Base-by-base conservation (phyloP, 2,888 invertebrate species). In the Aleiodes alternator region DNA sequence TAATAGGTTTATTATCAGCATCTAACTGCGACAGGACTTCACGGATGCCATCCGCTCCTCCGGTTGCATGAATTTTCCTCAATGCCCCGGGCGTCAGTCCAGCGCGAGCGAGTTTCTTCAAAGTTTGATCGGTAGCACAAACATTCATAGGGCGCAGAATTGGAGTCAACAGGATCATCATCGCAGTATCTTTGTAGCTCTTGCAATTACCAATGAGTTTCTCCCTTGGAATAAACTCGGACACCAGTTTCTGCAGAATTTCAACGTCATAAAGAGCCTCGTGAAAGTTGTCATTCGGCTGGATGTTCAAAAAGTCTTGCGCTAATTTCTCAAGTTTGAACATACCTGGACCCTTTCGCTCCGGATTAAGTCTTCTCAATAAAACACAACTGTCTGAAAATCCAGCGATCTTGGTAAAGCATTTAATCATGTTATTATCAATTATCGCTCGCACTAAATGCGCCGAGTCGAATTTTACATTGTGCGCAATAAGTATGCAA, bases 401-500 rank as follows among this genome's bases (percentile, higher is more conserved):
- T 16, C 70, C 73, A 55, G 70, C 69, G 50, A 76, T 69, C 8
- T 50, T 73, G 29, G 29, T 3, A 38, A 76, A 76, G 66, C 50
- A n/a, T 8, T 69, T 53, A 12, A 76, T 38, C 73, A 78, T 74
- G 29, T 8, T 14, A 31, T 76, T 64, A 51, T 57, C 73, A 29
- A 71, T 64, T 34, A 76, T 66, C 23, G 69, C 61, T 43, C 61
- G 71, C 14, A 78, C 50, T 23, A 78, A 76, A 34, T 23, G 73
- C n/a, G 76, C 69, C 16, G 59, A 50, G 43, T 78, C 78, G n/a
- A 76, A 78, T 56, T 38, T 69, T 8, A 31, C 51, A 64, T 78
- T 78, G 51, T 78, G 72, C 6, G 77, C 77, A 72, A 74, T 71
- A 23, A 75, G 72, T 50, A 76, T 48, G 53, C 73, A 73, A 7